Base-by-base conservation (phyloP, 2,113 vertebrate species). In the Neofelis nebulosa region DNA sequence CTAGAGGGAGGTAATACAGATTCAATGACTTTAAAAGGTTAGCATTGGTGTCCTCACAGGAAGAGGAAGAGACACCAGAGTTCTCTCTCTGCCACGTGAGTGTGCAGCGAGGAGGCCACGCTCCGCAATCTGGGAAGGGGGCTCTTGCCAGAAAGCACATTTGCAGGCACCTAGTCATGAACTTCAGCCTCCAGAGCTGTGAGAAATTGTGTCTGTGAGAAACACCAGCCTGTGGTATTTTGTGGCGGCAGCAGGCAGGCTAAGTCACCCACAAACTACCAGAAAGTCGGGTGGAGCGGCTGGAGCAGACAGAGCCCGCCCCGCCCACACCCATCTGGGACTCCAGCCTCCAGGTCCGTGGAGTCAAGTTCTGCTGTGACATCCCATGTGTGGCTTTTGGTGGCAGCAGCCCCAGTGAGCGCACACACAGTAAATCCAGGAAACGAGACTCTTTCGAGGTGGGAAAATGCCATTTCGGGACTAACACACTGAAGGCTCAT, bases 81-180 rank as follows among this genome's bases (percentile, higher is more conserved):
- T 38, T 48, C 38, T 15, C 61, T 66, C 36, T 76, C 38, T 0
- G 29, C 13, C 8, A 14, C 0, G 0, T 9, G 50, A 41, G 50
- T 18, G 15, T 36, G 10, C 33, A 45, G 8, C 0, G 7, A 33
- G 38, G 18, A 76, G 7, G 21, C 29, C 8, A 7, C 9, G 7
- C 3, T 61, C 55, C 15, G 3, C 21, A 3, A 3, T 14, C 82
- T n/a, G 27, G 36, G 80, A 38, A 38, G 23, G 27, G n/a, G 36
- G 13, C 7, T 15, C 52, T 18, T 36, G 21, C 27, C 4, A 41
- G 86, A 23, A 74, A 38, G 21, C 1, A 23, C 41, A 7, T 18
- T 5, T n/a, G 21, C 55, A 0, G 2, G 4, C 21, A 7, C 31
- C 21, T 50, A 21, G 8, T 13, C 5, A 0, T 7, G 14, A 14